A percentile compares a stretch with the other conserved stretches of the same genome.
Evolutionary conservation across 2,888 invertebrate genomes (phyloP).

Genomic region (Galerucella calmariensis): DNA sequence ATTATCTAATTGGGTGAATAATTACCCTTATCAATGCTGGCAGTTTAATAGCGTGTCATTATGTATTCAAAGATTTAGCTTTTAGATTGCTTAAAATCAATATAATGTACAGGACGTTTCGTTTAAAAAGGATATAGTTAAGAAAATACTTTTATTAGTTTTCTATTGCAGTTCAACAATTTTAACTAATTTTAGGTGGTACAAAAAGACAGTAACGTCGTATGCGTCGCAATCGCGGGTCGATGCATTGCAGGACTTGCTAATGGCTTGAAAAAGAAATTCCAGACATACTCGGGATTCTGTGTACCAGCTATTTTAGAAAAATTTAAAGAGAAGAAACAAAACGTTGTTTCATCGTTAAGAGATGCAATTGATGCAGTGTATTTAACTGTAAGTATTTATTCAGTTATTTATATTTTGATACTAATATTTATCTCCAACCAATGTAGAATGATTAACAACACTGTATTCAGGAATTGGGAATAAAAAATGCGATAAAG

Average conservation of each 20-base stretch:
- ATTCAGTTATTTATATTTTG: too few relatives aligned
- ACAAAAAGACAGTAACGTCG: slow-evolving; percentile 94
- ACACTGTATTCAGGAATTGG: too few relatives aligned
- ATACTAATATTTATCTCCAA: too few relatives aligned
- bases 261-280: slow-evolving; percentile 86
- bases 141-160: background rate
- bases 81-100: background rate
- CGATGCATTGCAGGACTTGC: slow-evolving; percentile 88
- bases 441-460: too few relatives aligned
- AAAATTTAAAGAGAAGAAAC: slow-evolving; percentile 98
- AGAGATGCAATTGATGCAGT: slow-evolving; percentile 92
- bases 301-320: slow-evolving; percentile 85
- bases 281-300: slow-evolving; percentile 83
- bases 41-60: background rate
- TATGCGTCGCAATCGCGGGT: slow-evolving; percentile 87
- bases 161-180: background rate
- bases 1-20: background rate
- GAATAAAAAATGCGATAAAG: too few relatives aligned
- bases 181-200: slow-evolving; percentile 74
- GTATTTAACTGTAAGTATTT: slow-evolving; percentile 75
- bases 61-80: background rate
- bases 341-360: slow-evolving; percentile 86
- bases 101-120: background rate
- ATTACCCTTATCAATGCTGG: background rate
- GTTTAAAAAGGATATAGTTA: background rate